phyloP scores from a whole-genome alignment of 2,797 vertebrate species.

The Petrocephalus sullivani region DNA sequence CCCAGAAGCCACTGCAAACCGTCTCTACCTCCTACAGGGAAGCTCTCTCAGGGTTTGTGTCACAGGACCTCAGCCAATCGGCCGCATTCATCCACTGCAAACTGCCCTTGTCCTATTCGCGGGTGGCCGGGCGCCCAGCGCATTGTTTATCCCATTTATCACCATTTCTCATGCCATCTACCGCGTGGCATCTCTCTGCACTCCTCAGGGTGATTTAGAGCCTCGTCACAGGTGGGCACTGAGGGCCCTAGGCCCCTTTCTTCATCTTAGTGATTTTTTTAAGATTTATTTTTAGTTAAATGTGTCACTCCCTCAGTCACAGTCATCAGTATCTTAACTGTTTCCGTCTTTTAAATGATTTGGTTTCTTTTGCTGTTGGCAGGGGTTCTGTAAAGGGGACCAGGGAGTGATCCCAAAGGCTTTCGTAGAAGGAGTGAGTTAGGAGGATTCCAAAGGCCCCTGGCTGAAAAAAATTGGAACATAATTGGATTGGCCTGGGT shows the following conservation, averaged over 20 bases:
- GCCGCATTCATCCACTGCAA: background rate
- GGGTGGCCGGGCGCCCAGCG: background rate
- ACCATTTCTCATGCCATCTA: background rate
- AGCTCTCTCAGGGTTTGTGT: background rate
- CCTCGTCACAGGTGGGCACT: background rate
- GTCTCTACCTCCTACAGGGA: background rate
- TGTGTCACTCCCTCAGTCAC: background rate
- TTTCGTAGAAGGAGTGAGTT: background rate
- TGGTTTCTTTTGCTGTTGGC: background rate
- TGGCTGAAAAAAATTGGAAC: background rate
- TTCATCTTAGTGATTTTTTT: background rate
- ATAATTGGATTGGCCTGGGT: background rate
- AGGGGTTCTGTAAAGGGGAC: background rate
- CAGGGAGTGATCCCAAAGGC: background rate
- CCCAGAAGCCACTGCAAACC: background rate
- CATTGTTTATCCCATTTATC: background rate
- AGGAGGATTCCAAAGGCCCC: background rate
- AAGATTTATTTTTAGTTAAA: background rate
- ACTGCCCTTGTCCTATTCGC: background rate
- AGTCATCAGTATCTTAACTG: background rate
- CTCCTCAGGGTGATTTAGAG: background rate
- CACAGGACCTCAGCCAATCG: background rate
- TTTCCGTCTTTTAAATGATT: background rate
- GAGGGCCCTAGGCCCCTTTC: background rate
- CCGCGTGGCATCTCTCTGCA: background rate